Evolutionary conservation across 1,140 invertebrate species (phyloP).

Genomic region (Phortica variegata): DNA sequence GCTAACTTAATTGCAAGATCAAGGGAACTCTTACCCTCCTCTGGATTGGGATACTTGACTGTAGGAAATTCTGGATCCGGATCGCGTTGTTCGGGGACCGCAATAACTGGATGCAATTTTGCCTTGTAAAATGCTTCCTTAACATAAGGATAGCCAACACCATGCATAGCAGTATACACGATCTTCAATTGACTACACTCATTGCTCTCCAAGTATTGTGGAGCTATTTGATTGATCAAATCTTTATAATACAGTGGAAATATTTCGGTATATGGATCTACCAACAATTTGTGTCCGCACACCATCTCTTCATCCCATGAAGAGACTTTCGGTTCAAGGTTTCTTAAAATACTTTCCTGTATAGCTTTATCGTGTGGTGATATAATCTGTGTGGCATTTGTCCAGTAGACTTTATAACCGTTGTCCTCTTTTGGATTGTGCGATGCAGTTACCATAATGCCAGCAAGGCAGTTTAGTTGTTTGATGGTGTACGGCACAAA

Average conservation of each 20-base stretch:
- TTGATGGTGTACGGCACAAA: constrained; percentile 84
- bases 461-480: constrained; percentile 71
- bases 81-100: constrained; percentile 81
- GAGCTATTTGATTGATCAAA: constrained; percentile 17
- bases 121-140: constrained; percentile 72
- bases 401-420: constrained; percentile 98
- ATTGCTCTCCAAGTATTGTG: constrained; percentile 7
- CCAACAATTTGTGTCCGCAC: constrained; percentile 7
- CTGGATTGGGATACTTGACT: constrained; percentile 97
- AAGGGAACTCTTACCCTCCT: constrained; percentile 90
- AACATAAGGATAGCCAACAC: constrained; percentile 87
- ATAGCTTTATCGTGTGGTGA: constrained; percentile 89
- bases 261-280: constrained; percentile 58
- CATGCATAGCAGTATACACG: constrained; percentile 97
- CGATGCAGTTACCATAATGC: constrained; percentile 96
- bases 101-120: constrained; percentile 74
- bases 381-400: constrained; percentile 95
- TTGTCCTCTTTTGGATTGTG: constrained; percentile 99
- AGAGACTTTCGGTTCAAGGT: constrained; percentile 63
- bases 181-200: constrained; percentile 64
- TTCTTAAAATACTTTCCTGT: constrained; percentile 74
- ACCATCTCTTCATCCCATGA: constrained; percentile 23
- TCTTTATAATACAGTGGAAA: constrained; percentile 27
- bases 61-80: constrained; percentile 93
- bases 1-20: constrained; percentile 85